phyloP scores from a whole-genome alignment of 2,888 invertebrate genomes.

The Drosophila mercatorum region DNA sequence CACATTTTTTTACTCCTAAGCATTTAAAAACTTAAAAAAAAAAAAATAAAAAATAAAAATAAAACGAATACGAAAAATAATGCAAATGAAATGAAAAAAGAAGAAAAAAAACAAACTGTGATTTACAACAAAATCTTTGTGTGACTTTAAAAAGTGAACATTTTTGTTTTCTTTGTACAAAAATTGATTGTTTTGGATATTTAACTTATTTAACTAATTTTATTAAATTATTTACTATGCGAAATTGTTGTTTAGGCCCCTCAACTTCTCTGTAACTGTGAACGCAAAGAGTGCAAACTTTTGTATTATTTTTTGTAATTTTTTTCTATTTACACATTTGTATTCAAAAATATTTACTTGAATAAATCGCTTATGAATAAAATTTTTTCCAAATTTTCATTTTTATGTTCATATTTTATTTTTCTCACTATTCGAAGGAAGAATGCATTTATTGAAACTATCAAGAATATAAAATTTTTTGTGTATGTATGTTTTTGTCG shows the following conservation, averaged over 20 bases:
- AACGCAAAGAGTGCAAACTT: constrained; percentile 67
- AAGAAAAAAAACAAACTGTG: constrained; percentile 81
- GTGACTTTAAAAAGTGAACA: constrained; percentile 55
- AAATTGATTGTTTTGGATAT: constrained; percentile 74
- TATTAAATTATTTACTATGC: constrained; percentile 51
- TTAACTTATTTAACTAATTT: constrained; percentile 52
- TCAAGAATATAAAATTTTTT: neutral
- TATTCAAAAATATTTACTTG: constrained; percentile 27
- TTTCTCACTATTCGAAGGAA: neutral
- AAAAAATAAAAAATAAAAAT: constrained; percentile 9
- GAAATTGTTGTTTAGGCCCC: constrained; percentile 79
- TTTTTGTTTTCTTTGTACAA: constrained; percentile 71
- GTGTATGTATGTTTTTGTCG: neutral
- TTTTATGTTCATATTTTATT: constrained; percentile 24
- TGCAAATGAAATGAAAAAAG: constrained; percentile 60
- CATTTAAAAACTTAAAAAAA: constrained; percentile 24
- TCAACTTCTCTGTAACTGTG: constrained; percentile 49
- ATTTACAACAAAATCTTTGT: constrained; percentile 74
- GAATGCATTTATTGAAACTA: neutral
- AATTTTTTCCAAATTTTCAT: constrained; percentile 67
- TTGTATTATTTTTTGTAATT: constrained; percentile 78
- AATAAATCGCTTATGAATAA: constrained; percentile 50
- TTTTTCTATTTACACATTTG: constrained; percentile 31
- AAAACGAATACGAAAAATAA: constrained; percentile 69
- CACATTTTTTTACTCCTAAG: constrained; percentile 14